phyloP scores from a whole-genome alignment of 2,797 vertebrate genomes.

The Enteromius viviparus region DNA sequence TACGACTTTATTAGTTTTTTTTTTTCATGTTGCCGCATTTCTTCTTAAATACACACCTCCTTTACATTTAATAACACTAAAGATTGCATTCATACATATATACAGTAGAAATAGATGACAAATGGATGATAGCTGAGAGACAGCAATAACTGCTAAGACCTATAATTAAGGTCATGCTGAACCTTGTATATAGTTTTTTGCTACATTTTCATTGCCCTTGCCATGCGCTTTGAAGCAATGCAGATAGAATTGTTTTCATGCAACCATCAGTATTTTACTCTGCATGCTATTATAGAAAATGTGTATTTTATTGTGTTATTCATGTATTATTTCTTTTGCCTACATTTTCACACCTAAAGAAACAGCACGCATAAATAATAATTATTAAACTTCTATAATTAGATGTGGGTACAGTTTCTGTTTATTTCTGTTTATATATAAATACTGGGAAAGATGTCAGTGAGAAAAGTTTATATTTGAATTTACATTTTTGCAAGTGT shows the following conservation, averaged over 20 bases:
- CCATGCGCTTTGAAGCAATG: conserved; percentile 78
- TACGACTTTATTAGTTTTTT: background rate
- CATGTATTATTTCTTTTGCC: background rate
- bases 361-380: background rate
- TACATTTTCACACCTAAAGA: conserved; percentile 21
- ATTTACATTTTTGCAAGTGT: conserved; percentile 4
- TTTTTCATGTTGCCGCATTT: background rate
- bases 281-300: background rate
- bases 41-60: background rate
- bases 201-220: conserved; percentile 57
- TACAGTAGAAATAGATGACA: background rate
- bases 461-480: background rate
- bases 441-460: conserved; percentile 13
- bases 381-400: background rate
- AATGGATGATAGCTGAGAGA: background rate
- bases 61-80: conserved; percentile 2
- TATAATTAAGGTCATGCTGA: conserved; percentile 1
- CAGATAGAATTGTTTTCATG: conserved; percentile 62
- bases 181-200: background rate
- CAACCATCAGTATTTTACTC: conserved; percentile 32
- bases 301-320: conserved; percentile 23
- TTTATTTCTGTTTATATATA: conserved; percentile 1
- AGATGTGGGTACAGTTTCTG: background rate
- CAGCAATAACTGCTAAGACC: background rate
- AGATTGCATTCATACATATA: background rate